Evolutionary conservation across 2,888 invertebrate species (phyloP).

Genomic region (Erynnis tages): DNA sequence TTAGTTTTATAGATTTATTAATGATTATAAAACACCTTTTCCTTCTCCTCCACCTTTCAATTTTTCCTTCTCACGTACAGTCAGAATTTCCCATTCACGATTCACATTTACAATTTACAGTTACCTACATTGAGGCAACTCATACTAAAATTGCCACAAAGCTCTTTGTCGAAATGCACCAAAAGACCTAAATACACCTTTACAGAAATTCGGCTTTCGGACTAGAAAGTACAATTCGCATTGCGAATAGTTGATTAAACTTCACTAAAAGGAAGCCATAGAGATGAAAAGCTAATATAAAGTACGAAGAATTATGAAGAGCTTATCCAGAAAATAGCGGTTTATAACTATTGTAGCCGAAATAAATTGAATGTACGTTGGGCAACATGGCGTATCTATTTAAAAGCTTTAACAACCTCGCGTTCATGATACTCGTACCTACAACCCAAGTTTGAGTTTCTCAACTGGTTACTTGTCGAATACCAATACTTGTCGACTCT

Average conservation of each 20-base stretch:
- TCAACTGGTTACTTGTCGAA: no score
- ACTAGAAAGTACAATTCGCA: conserved; percentile 43
- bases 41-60: no score
- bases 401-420: no score
- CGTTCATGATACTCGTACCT: not conserved
- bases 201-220: conserved; percentile 33
- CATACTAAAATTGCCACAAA: conserved; percentile 17
- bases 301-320: not conserved
- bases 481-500: no score
- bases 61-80: not conserved
- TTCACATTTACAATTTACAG: conserved; percentile 7
- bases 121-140: conserved; percentile 2
- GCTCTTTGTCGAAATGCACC: conserved; percentile 21
- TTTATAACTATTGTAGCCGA: not conserved
- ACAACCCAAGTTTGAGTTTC: no score
- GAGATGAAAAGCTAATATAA: not conserved
- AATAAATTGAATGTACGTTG: no score
- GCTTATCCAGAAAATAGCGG: not conserved
- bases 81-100: conserved; percentile 1
- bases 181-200: conserved; percentile 27
- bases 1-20: no score
- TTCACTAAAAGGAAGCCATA: conserved; percentile 22
- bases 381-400: no score
- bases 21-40: no score
- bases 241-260: conserved; percentile 58